Percentiles rank a stretch among this genome's conserved stretches.
These are phyloP conservation scores for Hippocampus kuda DNA, from an alignment of 2,797 vertebrate genomes.

Conservation along the genomic window DNA sequence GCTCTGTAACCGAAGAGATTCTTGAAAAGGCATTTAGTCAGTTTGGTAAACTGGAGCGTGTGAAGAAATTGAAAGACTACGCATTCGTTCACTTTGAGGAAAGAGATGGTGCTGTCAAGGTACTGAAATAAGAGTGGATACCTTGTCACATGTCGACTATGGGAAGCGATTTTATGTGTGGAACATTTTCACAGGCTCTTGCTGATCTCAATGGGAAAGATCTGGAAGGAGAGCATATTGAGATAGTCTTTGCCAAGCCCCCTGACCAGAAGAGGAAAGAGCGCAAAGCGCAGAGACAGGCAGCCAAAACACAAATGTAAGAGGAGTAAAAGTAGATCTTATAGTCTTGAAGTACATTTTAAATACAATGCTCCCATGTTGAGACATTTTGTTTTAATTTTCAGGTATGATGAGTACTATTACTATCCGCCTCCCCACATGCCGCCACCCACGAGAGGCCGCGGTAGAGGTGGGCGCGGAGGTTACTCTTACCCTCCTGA, in stretches of 20 bases:
- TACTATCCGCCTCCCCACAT: constrained; percentile 96
- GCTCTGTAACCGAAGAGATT: constrained; percentile 94
- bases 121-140: constrained; percentile 38
- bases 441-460: constrained; percentile 89
- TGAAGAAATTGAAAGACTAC: constrained; percentile 98
- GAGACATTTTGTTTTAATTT: constrained; percentile 10
- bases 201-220: constrained; percentile 97
- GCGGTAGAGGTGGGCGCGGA: constrained; percentile 85
- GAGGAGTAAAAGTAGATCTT: constrained; percentile 22
- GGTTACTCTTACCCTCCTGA: constrained; percentile 93
- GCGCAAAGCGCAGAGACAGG: constrained; percentile 97
- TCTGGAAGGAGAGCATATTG: constrained; percentile 94
- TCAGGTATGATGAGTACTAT: constrained; percentile 99
- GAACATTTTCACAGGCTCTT: constrained; percentile 76
- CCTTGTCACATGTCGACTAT: neutral
- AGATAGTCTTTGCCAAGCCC: constrained; percentile 99
- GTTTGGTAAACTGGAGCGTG: constrained; percentile 94
- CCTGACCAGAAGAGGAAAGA: constrained; percentile 99
- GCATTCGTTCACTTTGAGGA: constrained; percentile 99
- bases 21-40: constrained; percentile 96
- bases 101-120: constrained; percentile 94
- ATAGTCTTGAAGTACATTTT: neutral
- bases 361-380: neutral
- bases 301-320: constrained; percentile 98
- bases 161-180: neutral